Evolutionary conservation across 2,797 vertebrate species (phyloP).

Genomic region (Acrossocheilus fasciatus): DNA sequence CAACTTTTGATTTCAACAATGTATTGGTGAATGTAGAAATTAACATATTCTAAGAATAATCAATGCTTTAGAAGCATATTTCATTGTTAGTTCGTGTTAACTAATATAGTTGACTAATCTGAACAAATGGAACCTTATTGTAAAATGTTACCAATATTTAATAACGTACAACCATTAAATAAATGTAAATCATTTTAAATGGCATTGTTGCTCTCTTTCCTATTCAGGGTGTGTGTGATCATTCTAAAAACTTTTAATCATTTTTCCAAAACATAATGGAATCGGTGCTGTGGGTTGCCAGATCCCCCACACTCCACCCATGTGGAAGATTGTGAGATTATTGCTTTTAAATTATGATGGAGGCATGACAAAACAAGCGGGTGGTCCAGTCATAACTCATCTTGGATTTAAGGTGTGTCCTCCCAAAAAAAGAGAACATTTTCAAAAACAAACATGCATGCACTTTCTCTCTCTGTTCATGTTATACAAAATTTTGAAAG

Average conservation of each 20-base stretch:
- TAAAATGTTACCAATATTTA: not conserved
- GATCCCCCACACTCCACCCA: constrained; percentile 21
- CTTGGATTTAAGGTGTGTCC: not conserved
- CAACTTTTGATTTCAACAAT: not conserved
- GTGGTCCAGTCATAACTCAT: constrained; percentile 24
- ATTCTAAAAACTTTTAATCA: constrained; percentile 20
- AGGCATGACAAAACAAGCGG: constrained; percentile 3
- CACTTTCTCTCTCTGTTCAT: not conserved
- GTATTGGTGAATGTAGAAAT: not conserved
- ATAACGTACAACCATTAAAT: not conserved
- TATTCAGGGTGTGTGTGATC: not conserved
- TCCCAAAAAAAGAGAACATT: not conserved
- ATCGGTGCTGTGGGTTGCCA: constrained; percentile 40
- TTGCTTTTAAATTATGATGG: constrained; percentile 3
- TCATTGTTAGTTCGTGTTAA: not conserved
- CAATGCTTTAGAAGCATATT: not conserved
- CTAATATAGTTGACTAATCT: not conserved
- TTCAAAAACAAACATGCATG: constrained; percentile 12
- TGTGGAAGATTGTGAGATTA: not conserved
- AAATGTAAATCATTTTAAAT: not conserved
- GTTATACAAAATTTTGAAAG: not conserved
- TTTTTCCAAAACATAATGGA: not conserved
- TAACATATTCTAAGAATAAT: not conserved
- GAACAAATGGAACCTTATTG: not conserved
- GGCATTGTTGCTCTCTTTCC: not conserved